A percentile compares a stretch with the other conserved stretches of the same genome.
These are phyloP conservation scores for Chiloscyllium plagiosum DNA, from an alignment of 2,113 vertebrate species.

Conservation along the genomic window DNA sequence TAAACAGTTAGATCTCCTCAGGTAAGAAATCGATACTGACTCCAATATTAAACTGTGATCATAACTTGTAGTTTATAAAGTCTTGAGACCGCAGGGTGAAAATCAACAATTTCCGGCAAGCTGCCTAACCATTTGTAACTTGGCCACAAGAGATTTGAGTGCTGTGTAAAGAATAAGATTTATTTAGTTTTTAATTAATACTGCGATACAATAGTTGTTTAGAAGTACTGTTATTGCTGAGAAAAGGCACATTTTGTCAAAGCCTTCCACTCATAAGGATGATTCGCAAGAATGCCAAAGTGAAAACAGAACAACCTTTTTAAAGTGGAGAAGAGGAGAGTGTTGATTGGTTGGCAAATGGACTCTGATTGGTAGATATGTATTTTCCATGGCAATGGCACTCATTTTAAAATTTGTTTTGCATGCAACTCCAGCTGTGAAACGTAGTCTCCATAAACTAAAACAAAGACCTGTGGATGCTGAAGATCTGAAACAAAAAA, in stretches of 20 bases:
- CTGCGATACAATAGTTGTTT: neutral
- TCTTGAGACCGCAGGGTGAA: neutral
- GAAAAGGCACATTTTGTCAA: no score
- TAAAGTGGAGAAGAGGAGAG: no score
- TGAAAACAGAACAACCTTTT: no score
- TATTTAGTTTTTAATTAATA: neutral
- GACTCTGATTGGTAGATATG: no score
- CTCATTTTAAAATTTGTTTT: neutral
- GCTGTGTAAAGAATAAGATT: neutral
- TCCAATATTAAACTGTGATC: neutral
- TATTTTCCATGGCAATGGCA: neutral
- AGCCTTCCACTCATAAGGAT: no score
- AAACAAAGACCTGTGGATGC: no score
- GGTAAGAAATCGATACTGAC: conserved; percentile 52
- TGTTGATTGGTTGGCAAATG: no score
- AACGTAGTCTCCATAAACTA: no score
- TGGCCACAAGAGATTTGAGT: neutral
- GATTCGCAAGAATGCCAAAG: no score
- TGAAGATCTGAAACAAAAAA: no score
- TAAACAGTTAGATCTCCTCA: conserved; percentile 84
- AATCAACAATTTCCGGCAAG: neutral
- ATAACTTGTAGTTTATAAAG: neutral
- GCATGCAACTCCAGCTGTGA: neutral
- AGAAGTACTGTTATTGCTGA: no score
- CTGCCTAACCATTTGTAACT: neutral